Base-by-base conservation (phyloP, 2,113 vertebrate genomes). In the Polypterus bichir region DNA sequence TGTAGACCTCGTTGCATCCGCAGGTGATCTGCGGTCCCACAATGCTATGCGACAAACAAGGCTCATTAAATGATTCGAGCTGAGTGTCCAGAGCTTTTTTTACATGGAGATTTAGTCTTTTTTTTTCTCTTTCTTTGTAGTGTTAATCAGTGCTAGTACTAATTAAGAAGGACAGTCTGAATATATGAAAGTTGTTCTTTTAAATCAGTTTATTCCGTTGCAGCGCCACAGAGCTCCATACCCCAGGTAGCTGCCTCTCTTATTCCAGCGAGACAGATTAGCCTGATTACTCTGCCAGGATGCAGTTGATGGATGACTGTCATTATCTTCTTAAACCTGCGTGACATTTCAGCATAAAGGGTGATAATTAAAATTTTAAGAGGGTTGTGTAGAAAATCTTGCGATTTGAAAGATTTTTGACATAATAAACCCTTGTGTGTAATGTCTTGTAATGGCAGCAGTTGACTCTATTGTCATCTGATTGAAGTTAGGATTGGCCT, bases 271-370 rank as follows among this genome's bases (percentile, higher is more conserved):
- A 79, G 78, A 71, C 75, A 83, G 78, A 86, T 86, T 79, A 78
- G 69, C 65, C 74, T 81, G 80, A 82, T 87, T 87, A 70, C 62
- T 44, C 72, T 78, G 74, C 71, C 78, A 79, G 77, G 73, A 79
- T 83, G 67, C 73, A 63, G 70, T 77, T 89, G 85, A 86, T 85
- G 70, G 79, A 86, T 89, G 79, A 83, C 71, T 81, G 77, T 82
- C 79, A 84, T 88, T 86, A 85, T 84, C 81, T 76, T 80, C 71
- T 84, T 76, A 85, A 83, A 81, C 74, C 75, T 84, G 76, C 71
- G 59, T 73, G 70, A 80, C 77, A 76, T 75, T 83, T 84, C 76
- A 79, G 74, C 74, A 71, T 78, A 73, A 70, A 76, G 74, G 77
- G 77, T 76, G 73, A 74, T 84, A 75, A 80, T 83, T 87, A 80